Evolutionary conservation across 2,113 vertebrate genomes (phyloP), one percentile per base, ranked within the genome.

Genomic region (Microcebus griseorufus): DNA sequence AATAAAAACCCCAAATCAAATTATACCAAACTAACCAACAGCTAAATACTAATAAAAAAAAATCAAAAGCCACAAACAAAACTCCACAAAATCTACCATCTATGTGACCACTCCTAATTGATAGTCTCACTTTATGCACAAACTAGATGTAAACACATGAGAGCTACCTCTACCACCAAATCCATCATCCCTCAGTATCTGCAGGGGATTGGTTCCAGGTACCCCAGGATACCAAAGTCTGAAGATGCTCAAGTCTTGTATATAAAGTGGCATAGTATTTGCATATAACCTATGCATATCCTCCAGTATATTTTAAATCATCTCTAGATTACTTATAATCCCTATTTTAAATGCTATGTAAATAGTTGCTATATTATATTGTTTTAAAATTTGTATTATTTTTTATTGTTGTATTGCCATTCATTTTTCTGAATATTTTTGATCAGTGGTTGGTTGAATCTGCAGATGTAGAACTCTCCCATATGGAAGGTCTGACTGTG

Each of bases 71-170:
- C 37, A 82, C 42, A 92, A 76, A 91, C 4, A 58, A 95, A 81
- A 64, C 13, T 20, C 6, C 51, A 67, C 76, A 95, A 64, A 88
- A 94, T 70, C 45, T 93, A 75, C 20, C 18, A 94, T 70, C 53
- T 93, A 75, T 16, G 11, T 69, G 75, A 32, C 32, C 16, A 34
- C 0, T 92, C 45, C 80, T 37, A 72, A 25, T 14, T 83, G 48
- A 60, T 72, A 65, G 51, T 88, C 23, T 94, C 42, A 90, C 27
- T 94, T 89, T 62, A 34, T 81, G 78, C n/a, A 80, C 32, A 94
- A 81, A 81, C 88, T 62, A 75, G 62, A 80, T 90, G 9, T 75
- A 65, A 80, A 75, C n/a, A 86, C 48, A 60, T 85, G 51, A 69
- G 67, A 42, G 32, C 51, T 58, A 27, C 29, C 29, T 64, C 37